A percentile compares a stretch with the other conserved stretches of the same genome.
These are phyloP conservation scores for Adela reaumurella DNA, from an alignment of 2,888 invertebrate species.

Conservation along the genomic window DNA sequence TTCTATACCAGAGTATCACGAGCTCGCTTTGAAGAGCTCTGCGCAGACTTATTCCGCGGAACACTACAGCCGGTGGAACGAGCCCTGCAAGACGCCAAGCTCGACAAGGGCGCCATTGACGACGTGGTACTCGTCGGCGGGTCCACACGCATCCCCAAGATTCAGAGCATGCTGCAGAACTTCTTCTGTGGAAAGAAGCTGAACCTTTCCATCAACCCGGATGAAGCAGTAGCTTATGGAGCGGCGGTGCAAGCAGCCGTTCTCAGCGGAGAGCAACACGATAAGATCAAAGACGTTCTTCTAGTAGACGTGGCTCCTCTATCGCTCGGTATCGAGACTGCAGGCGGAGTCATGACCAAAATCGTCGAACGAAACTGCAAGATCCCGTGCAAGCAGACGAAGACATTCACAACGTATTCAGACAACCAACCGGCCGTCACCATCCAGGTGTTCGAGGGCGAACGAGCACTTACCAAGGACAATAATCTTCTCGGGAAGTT, in stretches of 20 bases:
- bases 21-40: conserved; percentile 74
- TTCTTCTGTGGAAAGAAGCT: conserved; percentile 72
- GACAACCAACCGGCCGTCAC: conserved; percentile 78
- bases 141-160: conserved; percentile 76
- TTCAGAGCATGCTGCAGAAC: conserved; percentile 70
- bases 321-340: conserved; percentile 74
- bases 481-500: conserved; percentile 66
- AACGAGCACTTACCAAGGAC: conserved; percentile 77
- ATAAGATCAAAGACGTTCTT: conserved; percentile 66
- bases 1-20: conserved; percentile 66
- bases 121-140: conserved; percentile 82
- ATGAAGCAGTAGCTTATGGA: conserved; percentile 78
- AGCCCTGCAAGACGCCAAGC: conserved; percentile 72
- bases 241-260: conserved; percentile 74
- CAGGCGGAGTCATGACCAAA: conserved; percentile 75
- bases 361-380: conserved; percentile 68
- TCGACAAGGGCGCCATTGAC: conserved; percentile 72
- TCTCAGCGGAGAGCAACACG: conserved; percentile 69
- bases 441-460: conserved; percentile 72
- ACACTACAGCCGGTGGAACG: conserved; percentile 77
- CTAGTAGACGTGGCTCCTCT: conserved; percentile 60
- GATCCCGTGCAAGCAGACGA: conserved; percentile 68
- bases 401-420: conserved; percentile 74
- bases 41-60: conserved; percentile 66
- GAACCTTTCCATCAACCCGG: conserved; percentile 74